These are phyloP conservation scores for Amblyopsis rosae DNA, from an alignment of 2,113 vertebrate genomes.

Conservation along the genomic window DNA sequence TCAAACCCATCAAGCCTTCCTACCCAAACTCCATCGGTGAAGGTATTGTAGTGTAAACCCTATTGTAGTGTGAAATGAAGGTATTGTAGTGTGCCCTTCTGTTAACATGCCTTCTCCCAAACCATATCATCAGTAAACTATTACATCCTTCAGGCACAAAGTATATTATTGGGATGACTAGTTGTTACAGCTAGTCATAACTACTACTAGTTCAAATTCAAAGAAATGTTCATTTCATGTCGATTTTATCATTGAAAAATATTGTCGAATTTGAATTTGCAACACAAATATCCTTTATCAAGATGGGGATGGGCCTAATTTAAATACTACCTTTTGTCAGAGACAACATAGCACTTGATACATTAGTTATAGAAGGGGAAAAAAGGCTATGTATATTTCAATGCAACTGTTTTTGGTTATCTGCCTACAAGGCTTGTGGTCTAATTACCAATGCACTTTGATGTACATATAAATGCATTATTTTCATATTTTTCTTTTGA, in stretches of 20 bases:
- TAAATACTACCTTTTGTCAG: constrained; percentile 53
- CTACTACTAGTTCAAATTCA: neutral
- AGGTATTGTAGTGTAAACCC: constrained; percentile 27
- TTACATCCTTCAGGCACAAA: constrained; percentile 43
- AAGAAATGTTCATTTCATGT: constrained; percentile 4
- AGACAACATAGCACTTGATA: constrained; percentile 34
- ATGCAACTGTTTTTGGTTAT: constrained; percentile 22
- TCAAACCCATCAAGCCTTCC: constrained; percentile 40
- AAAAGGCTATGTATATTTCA: constrained; percentile 40
- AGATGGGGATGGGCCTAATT: constrained; percentile 46
- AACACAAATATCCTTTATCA: constrained; percentile 58
- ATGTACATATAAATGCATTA: constrained; percentile 61
- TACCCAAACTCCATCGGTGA: constrained; percentile 41
- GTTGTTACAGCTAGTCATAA: constrained; percentile 35
- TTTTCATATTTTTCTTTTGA: constrained; percentile 48
- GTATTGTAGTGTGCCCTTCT: constrained; percentile 2
- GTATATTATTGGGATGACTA: constrained; percentile 42
- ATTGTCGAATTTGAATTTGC: constrained; percentile 55
- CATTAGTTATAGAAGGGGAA: constrained; percentile 40
- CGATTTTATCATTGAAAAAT: constrained; percentile 25
- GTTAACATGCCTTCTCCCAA: constrained; percentile 47
- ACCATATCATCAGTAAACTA: constrained; percentile 11
- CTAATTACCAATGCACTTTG: constrained; percentile 71
- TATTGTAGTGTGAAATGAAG: no score
- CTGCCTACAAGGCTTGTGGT: constrained; percentile 58